Base-by-base conservation (phyloP, 1,140 invertebrate species). In the Aleiodes sp. region DNA sequence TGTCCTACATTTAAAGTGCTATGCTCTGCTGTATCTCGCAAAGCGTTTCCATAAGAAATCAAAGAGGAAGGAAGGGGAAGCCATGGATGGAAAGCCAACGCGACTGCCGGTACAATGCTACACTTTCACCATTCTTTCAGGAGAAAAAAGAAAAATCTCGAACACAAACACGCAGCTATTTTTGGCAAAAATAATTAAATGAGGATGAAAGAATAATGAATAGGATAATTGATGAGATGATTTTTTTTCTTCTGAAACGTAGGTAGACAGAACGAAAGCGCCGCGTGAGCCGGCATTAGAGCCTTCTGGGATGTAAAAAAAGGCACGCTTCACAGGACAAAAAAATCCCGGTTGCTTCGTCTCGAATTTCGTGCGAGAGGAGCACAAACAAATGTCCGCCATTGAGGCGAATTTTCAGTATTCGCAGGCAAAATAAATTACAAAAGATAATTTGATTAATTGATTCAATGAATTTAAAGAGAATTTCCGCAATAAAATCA, bases 201-300 rank as follows among this genome's bases (percentile, higher is more conserved):
- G 2, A 43, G n/a, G 19, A 1, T 8, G 39, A 43, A 43, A 43
- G 14, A 43, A 16, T 4, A 6, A 43, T n/a, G 7, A 12, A 16
- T n/a, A 16, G 39, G 7, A 43, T 3, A 16, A 43, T 6, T 16
- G 7, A 14, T 57, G n/a, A 29, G 24, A 2, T 29, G 52, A 26
- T n/a, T 26, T 26, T 57, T 43, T 16, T 2, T 6, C 39, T 12
- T 7, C 33, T 35, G 33, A 35, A 12, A 35, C 33, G 4, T 1
- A 57, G n/a, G 24, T 24, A 9, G 28, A 8, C 26, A 31, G 57
- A 65, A n/a, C n/a, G 35, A 21, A 60, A 21, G 65, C 57, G 26
- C 39, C 62, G 66, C 16, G 59, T 46, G 57, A 68, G 66, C 66
- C 66, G 66, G 66, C 39, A 60, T 61, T 59, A 56, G 37, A 65